A percentile compares a stretch with the other conserved stretches of the same genome.
These are phyloP conservation scores for Apocheima hispidaria DNA, from an alignment of 2,888 invertebrate species.

Conservation along the genomic window DNA sequence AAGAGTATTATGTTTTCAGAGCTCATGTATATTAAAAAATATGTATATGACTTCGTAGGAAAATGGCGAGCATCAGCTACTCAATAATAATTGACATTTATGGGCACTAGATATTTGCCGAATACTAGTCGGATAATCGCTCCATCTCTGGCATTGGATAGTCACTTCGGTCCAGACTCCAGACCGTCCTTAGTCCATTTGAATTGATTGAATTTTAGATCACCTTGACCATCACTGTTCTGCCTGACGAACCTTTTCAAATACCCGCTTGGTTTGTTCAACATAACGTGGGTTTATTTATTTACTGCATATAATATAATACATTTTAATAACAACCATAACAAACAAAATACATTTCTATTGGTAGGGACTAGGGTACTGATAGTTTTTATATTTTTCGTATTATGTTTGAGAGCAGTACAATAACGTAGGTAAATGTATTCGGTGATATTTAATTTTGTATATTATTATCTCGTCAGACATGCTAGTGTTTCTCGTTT, in stretches of 20 bases:
- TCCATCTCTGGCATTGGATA: slow-evolving; percentile 6
- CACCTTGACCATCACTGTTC: slow-evolving; percentile 31
- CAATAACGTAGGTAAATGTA: background rate
- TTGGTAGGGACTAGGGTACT: background rate
- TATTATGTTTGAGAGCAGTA: background rate
- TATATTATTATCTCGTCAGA: too few species aligned
- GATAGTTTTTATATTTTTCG: background rate
- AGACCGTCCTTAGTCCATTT: slow-evolving; percentile 32
- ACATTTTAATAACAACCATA: background rate
- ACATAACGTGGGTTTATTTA: slow-evolving; percentile 20
- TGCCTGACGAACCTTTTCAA: slow-evolving; percentile 25
- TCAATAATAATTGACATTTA: too few species aligned
- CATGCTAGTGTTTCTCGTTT: too few species aligned
- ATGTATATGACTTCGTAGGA: too few species aligned
- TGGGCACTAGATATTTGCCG: background rate
- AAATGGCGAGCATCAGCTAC: too few species aligned
- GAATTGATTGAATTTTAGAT: slow-evolving; percentile 40
- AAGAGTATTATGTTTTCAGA: too few species aligned
- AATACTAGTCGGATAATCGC: background rate
- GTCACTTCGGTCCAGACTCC: slow-evolving; percentile 16
- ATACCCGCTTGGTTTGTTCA: slow-evolving; percentile 18
- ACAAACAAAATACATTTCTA: too few species aligned
- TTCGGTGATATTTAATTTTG: background rate
- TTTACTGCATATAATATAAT: background rate
- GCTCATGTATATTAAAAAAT: too few species aligned